A percentile compares a stretch with the other conserved stretches of the same genome.
phyloP scores from a whole-genome alignment of 2,113 vertebrate species.

The Rhinoderma darwinii region DNA sequence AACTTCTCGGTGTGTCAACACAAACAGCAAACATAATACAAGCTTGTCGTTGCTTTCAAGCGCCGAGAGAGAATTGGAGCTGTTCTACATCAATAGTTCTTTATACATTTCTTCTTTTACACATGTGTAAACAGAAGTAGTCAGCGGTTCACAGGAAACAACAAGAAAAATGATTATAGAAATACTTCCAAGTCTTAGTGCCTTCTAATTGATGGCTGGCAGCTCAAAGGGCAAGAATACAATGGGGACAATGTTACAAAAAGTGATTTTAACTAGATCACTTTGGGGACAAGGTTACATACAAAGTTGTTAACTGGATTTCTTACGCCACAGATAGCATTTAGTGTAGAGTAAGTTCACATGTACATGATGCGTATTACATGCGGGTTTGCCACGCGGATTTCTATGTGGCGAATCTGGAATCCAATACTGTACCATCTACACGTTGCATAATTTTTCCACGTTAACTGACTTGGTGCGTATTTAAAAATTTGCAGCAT shows the following conservation, averaged over 20 bases:
- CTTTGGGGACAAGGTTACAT: background rate
- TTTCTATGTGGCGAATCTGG: no score
- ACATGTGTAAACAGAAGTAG: constrained; percentile 57
- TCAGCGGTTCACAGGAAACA: constrained; percentile 51
- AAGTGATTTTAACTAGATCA: constrained; percentile 2
- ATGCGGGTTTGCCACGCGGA: no score
- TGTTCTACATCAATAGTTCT: constrained; percentile 58
- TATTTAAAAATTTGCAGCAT: no score
- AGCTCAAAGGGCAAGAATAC: constrained; percentile 51
- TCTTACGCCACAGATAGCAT: background rate
- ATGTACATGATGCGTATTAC: no score
- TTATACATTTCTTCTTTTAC: constrained; percentile 57
- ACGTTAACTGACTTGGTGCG: no score
- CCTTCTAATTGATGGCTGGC: constrained; percentile 53
- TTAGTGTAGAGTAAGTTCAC: background rate
- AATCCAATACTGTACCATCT: no score
- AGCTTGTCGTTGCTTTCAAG: constrained; percentile 55
- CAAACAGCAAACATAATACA: constrained; percentile 57
- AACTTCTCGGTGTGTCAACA: constrained; percentile 54
- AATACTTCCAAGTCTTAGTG: constrained; percentile 47
- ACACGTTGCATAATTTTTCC: no score
- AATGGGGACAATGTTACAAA: constrained; percentile 20
- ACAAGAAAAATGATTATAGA: constrained; percentile 49
- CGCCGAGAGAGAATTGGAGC: constrained; percentile 44
- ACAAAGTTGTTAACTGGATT: background rate